Evolutionary conservation across 2,888 invertebrate species (phyloP), one percentile per base, ranked within the genome.

Genomic region (Galerucella pusilla): DNA sequence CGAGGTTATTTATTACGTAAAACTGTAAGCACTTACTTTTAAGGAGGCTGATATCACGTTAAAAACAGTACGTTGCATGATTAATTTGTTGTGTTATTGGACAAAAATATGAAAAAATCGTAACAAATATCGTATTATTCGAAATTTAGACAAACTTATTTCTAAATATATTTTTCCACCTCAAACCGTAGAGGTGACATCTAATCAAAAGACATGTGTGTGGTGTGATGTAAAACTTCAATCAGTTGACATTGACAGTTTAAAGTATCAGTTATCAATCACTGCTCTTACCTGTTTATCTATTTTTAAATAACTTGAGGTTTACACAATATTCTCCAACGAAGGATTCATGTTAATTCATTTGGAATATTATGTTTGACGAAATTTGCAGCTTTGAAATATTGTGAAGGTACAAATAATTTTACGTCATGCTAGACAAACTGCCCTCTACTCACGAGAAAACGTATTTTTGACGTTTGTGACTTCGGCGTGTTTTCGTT

Each of bases 31-130:
- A 82, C 86, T 87, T 85, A 90, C 90, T 87, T 86, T 88, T 77
- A 88, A 79, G 68, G 89, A 85, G 64, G 85, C 85, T 69, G 88
- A 84, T 79, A 89, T 84, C 66, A 88, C 82, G 81, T 86, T 89
- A 86, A 87, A 87, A 77, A 90, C 77, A 76, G 87, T 88, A 57
- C 88, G 88, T 84, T 90, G 90, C 90, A 90, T 90, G 79, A 80
- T 84, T 77, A 35, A 65, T 68, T 67, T 67, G 59, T 25, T 46
- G 25, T 46, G 28, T 66, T 59, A 60, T 28, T 35, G 7, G 12
- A 57, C n/a, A 65, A 57, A 65, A 71, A 71, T 20, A 35, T 9
- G 20, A 20, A 45, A 20, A 65, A 20, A 45, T 65, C 20, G 20
- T 65, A 45, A 65, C 10, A 65, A 64, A 45, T 63, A 45, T 69